Evolutionary conservation across 2,888 invertebrate genomes (phyloP).

Genomic region (Aricia artaxerxes): DNA sequence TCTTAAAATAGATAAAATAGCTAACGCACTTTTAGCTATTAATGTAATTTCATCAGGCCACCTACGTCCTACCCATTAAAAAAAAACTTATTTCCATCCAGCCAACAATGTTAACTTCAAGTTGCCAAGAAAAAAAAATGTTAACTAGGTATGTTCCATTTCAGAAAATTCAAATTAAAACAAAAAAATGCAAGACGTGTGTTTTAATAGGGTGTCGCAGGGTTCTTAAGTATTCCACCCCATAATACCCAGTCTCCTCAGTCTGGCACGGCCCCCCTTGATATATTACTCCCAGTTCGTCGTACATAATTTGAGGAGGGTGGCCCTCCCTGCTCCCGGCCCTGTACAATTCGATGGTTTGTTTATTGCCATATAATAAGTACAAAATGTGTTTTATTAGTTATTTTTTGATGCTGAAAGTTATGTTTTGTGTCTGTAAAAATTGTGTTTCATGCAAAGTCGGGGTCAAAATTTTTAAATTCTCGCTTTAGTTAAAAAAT

Average conservation of each 20-base stretch:
- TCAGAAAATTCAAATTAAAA: constrained; percentile 63
- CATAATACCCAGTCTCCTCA: constrained; percentile 79
- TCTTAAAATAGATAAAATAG: neutral
- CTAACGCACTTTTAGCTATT: neutral
- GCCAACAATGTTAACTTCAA: neutral
- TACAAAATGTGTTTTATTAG: constrained; percentile 34
- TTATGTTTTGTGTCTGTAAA: neutral
- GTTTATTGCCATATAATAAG: constrained; percentile 74
- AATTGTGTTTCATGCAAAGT: neutral
- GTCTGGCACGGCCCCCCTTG: constrained; percentile 80
- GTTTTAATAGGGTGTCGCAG: constrained; percentile 80
- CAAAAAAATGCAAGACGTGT: constrained; percentile 77
- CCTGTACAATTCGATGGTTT: constrained; percentile 75
- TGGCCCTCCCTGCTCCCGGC: constrained; percentile 61
- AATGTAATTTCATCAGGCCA: neutral
- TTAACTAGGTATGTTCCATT: neutral
- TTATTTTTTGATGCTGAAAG: neutral
- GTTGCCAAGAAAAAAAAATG: neutral
- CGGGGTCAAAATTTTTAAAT: neutral
- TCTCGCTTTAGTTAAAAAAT: too few relatives aligned
- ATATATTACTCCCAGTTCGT: constrained; percentile 81
- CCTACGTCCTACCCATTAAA: neutral
- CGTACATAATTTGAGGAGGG: constrained; percentile 80
- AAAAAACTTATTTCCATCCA: neutral
- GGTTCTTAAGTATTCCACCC: constrained; percentile 80